Evolutionary conservation across 2,797 vertebrate species (phyloP).

Genomic region (Mormyrops boulengeri): DNA sequence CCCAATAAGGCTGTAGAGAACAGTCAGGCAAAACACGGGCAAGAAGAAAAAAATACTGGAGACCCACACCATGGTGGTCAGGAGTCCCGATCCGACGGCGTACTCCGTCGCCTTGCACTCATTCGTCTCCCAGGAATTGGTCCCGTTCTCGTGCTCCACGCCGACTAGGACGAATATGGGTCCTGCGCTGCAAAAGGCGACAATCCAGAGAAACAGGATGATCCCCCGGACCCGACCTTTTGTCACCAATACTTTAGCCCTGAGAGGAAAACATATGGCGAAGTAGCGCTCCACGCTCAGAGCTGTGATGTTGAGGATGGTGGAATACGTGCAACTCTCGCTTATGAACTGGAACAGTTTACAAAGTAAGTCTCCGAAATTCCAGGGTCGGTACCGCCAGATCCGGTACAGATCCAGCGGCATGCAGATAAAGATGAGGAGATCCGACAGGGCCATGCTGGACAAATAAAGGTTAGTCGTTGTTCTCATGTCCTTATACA

Average conservation of each 20-base stretch:
- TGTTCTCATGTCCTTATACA: conserved; percentile 88
- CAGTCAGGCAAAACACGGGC: conserved; percentile 89
- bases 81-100: conserved; percentile 84
- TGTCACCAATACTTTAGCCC: conserved; percentile 88
- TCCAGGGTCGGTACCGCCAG: conserved; percentile 94
- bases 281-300: conserved; percentile 93
- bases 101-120: conserved; percentile 91
- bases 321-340: conserved; percentile 93
- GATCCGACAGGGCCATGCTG: conserved; percentile 95
- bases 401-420: conserved; percentile 90
- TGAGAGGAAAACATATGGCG: conserved; percentile 90
- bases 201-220: conserved; percentile 80
- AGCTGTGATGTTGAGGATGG: conserved; percentile 93
- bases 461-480: conserved; percentile 96
- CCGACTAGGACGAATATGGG: conserved; percentile 94
- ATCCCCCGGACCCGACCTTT: conserved; percentile 82
- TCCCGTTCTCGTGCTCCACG: conserved; percentile 76
- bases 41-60: conserved; percentile 93
- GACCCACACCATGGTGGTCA: conserved; percentile 92
- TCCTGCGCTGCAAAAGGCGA: conserved; percentile 82
- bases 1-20: conserved; percentile 93
- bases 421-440: conserved; percentile 94
- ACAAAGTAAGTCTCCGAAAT: conserved; percentile 82
- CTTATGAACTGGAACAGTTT: conserved; percentile 96
- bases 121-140: conserved; percentile 71